Evolutionary conservation across 2,888 invertebrate species (phyloP).

Genomic region (Zhengitettix transpicula): DNA sequence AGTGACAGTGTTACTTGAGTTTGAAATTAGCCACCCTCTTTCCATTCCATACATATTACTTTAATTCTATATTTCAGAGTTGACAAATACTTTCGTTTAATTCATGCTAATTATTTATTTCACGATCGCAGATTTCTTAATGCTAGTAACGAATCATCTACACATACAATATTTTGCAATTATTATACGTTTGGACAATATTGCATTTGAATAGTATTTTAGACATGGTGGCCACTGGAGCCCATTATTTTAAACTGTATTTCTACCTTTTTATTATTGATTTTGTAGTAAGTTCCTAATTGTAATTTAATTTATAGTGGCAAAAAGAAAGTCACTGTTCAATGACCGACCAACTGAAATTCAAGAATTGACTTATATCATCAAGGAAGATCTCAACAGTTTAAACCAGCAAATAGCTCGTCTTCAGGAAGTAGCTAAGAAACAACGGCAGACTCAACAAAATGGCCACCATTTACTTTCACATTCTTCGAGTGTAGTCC

Average conservation of each 20-base stretch:
- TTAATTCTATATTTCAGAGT: too few species aligned
- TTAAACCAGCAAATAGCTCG: conserved; percentile 95
- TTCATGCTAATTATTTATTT: too few species aligned
- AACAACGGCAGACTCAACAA: conserved; percentile 35
- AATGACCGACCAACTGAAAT: conserved; percentile 93
- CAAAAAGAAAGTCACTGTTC: conserved; percentile 93
- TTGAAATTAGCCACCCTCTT: too few species aligned
- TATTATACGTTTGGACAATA: too few species aligned
- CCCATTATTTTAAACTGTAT: background rate
- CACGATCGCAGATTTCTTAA: too few species aligned
- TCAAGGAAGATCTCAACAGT: conserved; percentile 88
- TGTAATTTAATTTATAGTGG: conserved; percentile 46
- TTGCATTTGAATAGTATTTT: background rate
- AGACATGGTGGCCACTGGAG: background rate
- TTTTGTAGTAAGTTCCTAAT: background rate
- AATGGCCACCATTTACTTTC: conserved; percentile 59
- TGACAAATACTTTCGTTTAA: too few species aligned
- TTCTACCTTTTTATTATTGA: background rate
- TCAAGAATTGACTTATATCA: conserved; percentile 91
- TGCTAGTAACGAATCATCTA: too few species aligned
- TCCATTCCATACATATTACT: too few species aligned
- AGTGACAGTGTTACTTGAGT: too few species aligned
- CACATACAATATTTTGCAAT: too few species aligned
- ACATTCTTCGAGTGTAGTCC: conserved; percentile 83
- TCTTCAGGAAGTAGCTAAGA: conserved; percentile 63